phyloP scores from a whole-genome alignment of 2,888 invertebrate species.

The Tolmerus cingulatus region DNA sequence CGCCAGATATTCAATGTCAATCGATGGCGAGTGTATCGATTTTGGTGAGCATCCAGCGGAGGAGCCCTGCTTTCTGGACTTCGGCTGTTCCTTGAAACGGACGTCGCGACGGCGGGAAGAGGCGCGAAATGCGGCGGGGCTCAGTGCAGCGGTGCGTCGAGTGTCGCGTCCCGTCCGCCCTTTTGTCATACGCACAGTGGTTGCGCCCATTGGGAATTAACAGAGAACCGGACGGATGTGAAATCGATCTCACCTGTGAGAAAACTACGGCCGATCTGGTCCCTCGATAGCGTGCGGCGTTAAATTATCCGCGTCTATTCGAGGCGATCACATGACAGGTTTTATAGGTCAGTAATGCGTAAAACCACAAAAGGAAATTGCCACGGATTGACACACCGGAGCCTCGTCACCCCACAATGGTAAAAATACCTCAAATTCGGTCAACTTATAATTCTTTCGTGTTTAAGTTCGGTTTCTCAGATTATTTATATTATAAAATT shows the following conservation, averaged over 20 bases:
- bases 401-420: not conserved
- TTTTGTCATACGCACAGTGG: slow-evolving; percentile 10
- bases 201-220: slow-evolving; percentile 7
- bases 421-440: not conserved
- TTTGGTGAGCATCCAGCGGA: not conserved
- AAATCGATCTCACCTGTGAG: slow-evolving; percentile 39
- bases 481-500: too few species aligned
- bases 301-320: slow-evolving; percentile 18
- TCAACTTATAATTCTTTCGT: too few species aligned
- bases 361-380: slow-evolving; percentile 38
- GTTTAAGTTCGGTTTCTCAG: too few species aligned
- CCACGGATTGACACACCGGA: not conserved
- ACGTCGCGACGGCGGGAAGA: not conserved
- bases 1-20: slow-evolving; percentile 12
- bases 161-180: not conserved
- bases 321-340: slow-evolving; percentile 20
- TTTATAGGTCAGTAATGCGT: slow-evolving; percentile 36
- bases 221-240: slow-evolving; percentile 41
- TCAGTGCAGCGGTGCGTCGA: not conserved
- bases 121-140: not conserved
- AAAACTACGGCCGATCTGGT: slow-evolving; percentile 13
- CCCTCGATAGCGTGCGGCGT: slow-evolving; percentile 17
- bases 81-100: not conserved
- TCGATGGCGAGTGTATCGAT: not conserved
- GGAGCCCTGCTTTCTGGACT: not conserved